Percentiles rank a stretch among this genome's conserved stretches.
phyloP scores from a whole-genome alignment of 2,888 invertebrate genomes.

The Pandemis corylana region DNA sequence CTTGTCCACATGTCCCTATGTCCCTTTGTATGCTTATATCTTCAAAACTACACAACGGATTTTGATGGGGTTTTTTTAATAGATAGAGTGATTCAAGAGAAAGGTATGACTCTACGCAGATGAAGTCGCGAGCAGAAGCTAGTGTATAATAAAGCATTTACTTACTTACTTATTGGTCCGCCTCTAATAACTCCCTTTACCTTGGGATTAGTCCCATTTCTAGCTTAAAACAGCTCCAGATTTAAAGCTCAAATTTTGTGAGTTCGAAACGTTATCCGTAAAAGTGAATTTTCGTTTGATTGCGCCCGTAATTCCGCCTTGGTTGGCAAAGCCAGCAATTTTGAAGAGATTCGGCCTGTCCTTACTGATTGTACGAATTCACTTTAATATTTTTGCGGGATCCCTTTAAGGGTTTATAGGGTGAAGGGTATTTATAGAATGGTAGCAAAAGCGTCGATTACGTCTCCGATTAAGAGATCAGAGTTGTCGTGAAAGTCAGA shows the following conservation, averaged over 20 bases:
- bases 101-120: too few relatives aligned
- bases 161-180: too few relatives aligned
- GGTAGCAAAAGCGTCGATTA: background rate
- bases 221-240: too few relatives aligned
- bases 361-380: background rate
- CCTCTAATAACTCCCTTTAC: too few relatives aligned
- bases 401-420: background rate
- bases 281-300: slow-evolving; percentile 31
- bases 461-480: background rate
- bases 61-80: too few relatives aligned
- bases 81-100: too few relatives aligned
- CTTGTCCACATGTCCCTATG: too few relatives aligned
- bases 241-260: background rate
- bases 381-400: slow-evolving; percentile 26
- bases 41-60: too few relatives aligned
- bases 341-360: background rate
- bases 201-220: too few relatives aligned
- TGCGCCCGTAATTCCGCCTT: slow-evolving; percentile 3
- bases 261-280: slow-evolving; percentile 8
- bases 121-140: too few relatives aligned
- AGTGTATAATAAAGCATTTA: too few relatives aligned
- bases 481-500: background rate
- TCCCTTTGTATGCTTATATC: too few relatives aligned
- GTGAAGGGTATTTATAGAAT: slow-evolving; percentile 3
- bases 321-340: slow-evolving; percentile 5